These are phyloP conservation scores for Thryonomys swinderianus DNA, from an alignment of 2,113 vertebrate species.

Conservation along the genomic window DNA sequence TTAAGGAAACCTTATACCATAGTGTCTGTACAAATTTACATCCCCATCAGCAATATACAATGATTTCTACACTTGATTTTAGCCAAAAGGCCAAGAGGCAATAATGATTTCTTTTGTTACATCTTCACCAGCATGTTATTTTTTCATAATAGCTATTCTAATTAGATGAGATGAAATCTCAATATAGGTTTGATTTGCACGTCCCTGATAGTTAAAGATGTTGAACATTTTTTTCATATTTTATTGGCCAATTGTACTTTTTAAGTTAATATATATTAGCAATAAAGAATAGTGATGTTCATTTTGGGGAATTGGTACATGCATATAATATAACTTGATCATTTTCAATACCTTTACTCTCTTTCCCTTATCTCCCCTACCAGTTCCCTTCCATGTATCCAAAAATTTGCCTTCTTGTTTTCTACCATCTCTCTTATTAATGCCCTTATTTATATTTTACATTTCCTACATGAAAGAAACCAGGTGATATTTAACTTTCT, in stretches of 20 bases:
- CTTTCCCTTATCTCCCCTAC: neutral
- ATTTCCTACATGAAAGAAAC: neutral
- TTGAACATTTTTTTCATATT: neutral
- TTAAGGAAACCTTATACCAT: neutral
- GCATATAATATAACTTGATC: neutral
- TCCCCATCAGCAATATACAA: neutral
- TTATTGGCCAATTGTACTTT: neutral
- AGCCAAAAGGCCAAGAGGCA: too few species aligned
- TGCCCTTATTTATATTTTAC: neutral
- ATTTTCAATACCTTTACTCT: neutral
- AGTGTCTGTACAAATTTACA: neutral
- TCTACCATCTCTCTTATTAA: neutral
- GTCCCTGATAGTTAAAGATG: neutral
- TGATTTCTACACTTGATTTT: too few species aligned
- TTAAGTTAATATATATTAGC: neutral
- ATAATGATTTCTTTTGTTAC: neutral
- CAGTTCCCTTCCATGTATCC: neutral
- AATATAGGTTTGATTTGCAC: neutral
- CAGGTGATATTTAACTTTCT: neutral
- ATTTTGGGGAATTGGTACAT: neutral
- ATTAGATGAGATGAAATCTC: neutral
- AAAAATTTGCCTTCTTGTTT: neutral
- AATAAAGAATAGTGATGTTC: neutral
- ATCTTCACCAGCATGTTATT: neutral
- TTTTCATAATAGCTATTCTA: neutral